Percentiles rank a stretch among this genome's conserved stretches.
Evolutionary conservation across 1,140 invertebrate species (phyloP).

Genomic region (Ruditapes philippinarum): DNA sequence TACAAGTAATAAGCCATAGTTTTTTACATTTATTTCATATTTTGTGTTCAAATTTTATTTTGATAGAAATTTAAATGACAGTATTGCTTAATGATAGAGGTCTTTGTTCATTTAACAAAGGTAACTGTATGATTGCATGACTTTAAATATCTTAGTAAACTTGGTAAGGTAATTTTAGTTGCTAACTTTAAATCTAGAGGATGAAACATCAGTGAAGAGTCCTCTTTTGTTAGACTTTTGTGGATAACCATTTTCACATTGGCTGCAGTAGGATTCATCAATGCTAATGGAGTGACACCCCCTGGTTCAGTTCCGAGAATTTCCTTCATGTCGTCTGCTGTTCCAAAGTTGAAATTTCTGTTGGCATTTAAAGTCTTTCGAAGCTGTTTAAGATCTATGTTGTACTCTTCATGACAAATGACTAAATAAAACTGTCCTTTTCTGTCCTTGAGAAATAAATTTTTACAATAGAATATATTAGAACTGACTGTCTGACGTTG

Average conservation of each 20-base stretch:
- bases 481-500: background rate
- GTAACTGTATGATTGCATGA: background rate
- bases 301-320: constrained; percentile 53
- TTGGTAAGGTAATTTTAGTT: constrained; percentile 32
- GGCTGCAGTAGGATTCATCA: constrained; percentile 44
- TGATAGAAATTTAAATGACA: too few species aligned
- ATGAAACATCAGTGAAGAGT: constrained; percentile 48
- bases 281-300: constrained; percentile 57
- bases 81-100: too few species aligned
- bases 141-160: constrained; percentile 41
- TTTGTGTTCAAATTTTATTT: too few species aligned
- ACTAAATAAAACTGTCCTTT: constrained; percentile 60
- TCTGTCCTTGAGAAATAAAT: constrained; percentile 66
- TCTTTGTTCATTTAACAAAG: constrained; percentile 42
- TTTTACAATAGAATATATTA: constrained; percentile 57
- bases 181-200: constrained; percentile 28
- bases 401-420: constrained; percentile 43
- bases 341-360: constrained; percentile 65
- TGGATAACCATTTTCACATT: constrained; percentile 54
- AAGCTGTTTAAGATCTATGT: constrained; percentile 62
- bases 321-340: constrained; percentile 32
- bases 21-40: too few species aligned
- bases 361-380: constrained; percentile 50
- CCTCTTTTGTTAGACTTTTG: constrained; percentile 15
- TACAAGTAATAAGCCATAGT: too few species aligned